Base-by-base conservation (phyloP, 2,888 invertebrate genomes). In the Apodemia hepburni region DNA sequence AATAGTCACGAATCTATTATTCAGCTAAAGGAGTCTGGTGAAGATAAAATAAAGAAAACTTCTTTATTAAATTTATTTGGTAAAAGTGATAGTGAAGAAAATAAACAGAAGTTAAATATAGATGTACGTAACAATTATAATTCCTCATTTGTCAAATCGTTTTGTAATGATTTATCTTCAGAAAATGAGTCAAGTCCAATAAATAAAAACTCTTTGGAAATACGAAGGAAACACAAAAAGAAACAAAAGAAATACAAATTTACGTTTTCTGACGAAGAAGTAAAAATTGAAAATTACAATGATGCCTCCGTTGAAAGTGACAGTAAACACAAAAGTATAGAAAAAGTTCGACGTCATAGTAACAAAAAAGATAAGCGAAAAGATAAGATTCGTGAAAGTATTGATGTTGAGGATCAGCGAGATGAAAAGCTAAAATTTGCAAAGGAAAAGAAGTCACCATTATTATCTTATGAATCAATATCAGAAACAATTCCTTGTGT, bases 211-310 rank as follows among this genome's bases (percentile, higher is more conserved):
- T 64, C 70, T 54, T 82, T 79, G 22, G 95, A 95, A 75, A 77
- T 92, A 59, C 92, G 96, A 11, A 96, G 95, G 78, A 97, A 96
- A 76, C 97, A 97, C 76, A 97, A 96, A 82, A 97, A 96, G 91
- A 97, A 96, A 75, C 96, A 96, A 77, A 96, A 95, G 81, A 95
- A 95, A 35, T 94, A 95, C 70, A 97, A 96, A 77, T 93, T 92
- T 69, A 92, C 94, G 9, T 87, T 93, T 64, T 93, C 93, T 58
- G 94, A 94, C 69, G 93, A 93, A 57, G 90, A 92, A 64, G 80
- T 74, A 54, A 93, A 93, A 80, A 69, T 74, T 58, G 85, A 84
- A 63, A 81, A 76, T 67, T 81, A 74, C 70, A 82, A 84, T 65
- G 71, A 74, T 29, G 45, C 18, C 9, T 47, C 45, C 45, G 65